Evolutionary conservation across 37 sponge, comb jelly and placozoan genomes (phyloP), one percentile per base, ranked within the genome.

Genomic region (Halichondria panicea): DNA sequence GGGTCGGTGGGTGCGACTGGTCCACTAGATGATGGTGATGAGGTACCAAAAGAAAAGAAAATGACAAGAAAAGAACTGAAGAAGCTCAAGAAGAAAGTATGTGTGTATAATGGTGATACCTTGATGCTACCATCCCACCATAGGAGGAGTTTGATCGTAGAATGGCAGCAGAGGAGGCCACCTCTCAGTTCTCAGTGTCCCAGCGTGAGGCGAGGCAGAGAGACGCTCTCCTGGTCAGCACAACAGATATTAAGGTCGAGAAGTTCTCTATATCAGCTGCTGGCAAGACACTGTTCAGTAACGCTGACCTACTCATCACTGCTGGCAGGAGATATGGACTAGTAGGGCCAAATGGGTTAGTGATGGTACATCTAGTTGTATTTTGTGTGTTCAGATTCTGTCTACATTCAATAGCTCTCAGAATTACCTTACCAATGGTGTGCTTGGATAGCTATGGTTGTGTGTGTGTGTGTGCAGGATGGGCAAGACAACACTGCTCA

Each of bases 301-400:
- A 97, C 66, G 98, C 98, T 25, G 66, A 86, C 0, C 86, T 97
- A 22, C 55, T 82, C 34, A 84, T 97, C 48, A 87, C 95, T 0
- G 81, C 78, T 42, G 88, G 91, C 24, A 38, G 98, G 42, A 79
- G 92, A 71, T 97, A 97, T 46, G 98, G 98, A 18, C 88, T 97
- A 31, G 98, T 97, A 43, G 98, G 98, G 46, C 98, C 98, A 36
- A 97, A 97, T 63, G 98, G 98, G 96, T 95, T 27, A 74, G 79
- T 48, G 40, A 7, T 25, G n/a, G 11, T 18, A 18, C 11, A 48
- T n/a, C n/a, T n/a, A n/a, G n/a, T n/a, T n/a, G n/a, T n/a, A n/a
- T n/a, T n/a, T n/a, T n/a, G n/a, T n/a, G n/a, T n/a, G n/a, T n/a
- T n/a, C n/a, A n/a, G n/a, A n/a, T n/a, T n/a, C n/a, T n/a, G n/a